Percentiles rank a stretch among this genome's conserved stretches.
Conservation (phyloP, 2,113 vertebrate genomes). For the Capreolus pygargus region DNA sequence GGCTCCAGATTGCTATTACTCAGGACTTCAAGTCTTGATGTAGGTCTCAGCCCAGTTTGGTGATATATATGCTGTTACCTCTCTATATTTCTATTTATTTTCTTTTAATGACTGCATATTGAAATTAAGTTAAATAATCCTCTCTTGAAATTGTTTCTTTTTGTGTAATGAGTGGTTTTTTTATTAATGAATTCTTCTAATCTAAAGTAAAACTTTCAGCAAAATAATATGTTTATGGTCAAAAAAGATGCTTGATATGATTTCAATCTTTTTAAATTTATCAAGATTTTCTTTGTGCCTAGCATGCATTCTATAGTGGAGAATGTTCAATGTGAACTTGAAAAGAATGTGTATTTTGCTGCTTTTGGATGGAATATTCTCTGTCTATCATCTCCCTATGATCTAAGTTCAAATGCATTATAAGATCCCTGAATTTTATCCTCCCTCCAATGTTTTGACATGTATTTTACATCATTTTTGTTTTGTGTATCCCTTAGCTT, state of each 20-base stretch:
- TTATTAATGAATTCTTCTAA: not conserved
- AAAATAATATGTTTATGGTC: not conserved
- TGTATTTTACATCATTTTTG: not conserved
- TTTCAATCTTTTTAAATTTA: not conserved
- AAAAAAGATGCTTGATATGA: not conserved
- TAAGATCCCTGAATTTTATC: not conserved
- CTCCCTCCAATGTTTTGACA: not conserved
- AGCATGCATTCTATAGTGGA: not conserved
- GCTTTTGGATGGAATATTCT: not conserved
- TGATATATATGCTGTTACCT: not conserved
- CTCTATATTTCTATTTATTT: not conserved
- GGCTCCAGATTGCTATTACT: not conserved
- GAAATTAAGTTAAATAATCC: not conserved
- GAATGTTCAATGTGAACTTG: not conserved
- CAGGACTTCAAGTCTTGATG: not conserved
- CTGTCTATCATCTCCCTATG: not conserved
- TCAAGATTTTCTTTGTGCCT: not conserved
- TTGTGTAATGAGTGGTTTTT: not conserved
- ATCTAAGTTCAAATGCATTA: not conserved
- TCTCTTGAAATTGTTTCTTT: not conserved
- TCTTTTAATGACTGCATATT: not conserved
- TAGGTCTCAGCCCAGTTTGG: not conserved
- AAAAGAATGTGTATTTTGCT: not conserved
- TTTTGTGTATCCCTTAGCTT: not conserved
- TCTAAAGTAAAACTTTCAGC: not conserved